Evolutionary conservation across 1,140 invertebrate genomes (phyloP).

Genomic region (Spodoptera litura): DNA sequence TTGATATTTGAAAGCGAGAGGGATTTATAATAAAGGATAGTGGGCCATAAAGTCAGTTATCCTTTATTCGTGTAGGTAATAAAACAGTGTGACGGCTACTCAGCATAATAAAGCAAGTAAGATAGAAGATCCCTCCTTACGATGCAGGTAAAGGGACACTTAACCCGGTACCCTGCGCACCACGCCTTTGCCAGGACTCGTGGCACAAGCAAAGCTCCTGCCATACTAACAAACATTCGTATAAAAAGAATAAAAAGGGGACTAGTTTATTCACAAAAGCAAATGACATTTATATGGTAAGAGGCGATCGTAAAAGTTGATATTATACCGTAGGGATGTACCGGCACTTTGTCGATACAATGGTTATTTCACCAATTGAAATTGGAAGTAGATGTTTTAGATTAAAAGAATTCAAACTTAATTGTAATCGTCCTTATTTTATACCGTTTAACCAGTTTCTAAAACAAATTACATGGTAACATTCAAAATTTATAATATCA

Average conservation of each 20-base stretch:
- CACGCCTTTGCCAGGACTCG: constrained; percentile 28
- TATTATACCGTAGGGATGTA: constrained; percentile 43
- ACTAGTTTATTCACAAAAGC: constrained; percentile 51
- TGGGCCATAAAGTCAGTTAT: not conserved
- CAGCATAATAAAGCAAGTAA: constrained; percentile 24
- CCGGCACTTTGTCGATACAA: not conserved
- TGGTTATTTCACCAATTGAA: no score
- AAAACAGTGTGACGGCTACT: constrained; percentile 1
- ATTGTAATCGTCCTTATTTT: no score
- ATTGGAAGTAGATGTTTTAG: no score
- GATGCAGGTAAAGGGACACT: constrained; percentile 20
- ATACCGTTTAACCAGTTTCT: no score
- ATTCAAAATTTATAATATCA: no score
- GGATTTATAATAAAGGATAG: not conserved
- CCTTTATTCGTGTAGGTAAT: not conserved
- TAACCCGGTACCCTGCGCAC: constrained; percentile 9
- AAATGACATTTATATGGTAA: constrained; percentile 53
- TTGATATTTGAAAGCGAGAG: not conserved
- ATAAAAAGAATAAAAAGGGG: constrained; percentile 49
- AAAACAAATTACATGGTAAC: no score
- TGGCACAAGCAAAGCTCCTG: constrained; percentile 30
- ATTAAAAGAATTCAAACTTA: no score
- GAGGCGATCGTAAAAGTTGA: constrained; percentile 52
- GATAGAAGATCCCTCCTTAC: constrained; percentile 10
- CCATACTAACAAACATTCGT: constrained; percentile 42